Evolutionary conservation across 1,140 invertebrate genomes (phyloP).

Genomic region (Drosophila sulfurigaster): DNA sequence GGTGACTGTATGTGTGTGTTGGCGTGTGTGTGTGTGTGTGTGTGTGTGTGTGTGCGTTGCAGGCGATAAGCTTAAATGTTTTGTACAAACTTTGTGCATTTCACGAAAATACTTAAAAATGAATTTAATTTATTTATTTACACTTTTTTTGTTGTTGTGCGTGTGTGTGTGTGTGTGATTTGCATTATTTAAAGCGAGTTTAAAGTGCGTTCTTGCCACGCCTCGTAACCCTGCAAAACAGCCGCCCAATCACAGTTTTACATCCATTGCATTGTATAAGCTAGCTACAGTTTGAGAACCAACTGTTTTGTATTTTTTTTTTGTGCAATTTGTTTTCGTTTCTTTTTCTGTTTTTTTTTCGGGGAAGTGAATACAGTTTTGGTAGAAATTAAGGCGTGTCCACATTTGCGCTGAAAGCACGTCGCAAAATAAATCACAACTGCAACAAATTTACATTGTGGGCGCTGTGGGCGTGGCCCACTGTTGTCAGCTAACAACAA

Average conservation of each 20-base stretch:
- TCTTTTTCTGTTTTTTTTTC: neutral
- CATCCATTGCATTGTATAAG: neutral
- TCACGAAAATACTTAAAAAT: no score
- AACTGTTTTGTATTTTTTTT: neutral
- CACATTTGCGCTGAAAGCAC: constrained; percentile 27
- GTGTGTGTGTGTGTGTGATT: constrained; percentile 7
- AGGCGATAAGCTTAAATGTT: constrained; percentile 13
- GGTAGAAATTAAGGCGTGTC: constrained; percentile 11
- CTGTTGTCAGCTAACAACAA: neutral
- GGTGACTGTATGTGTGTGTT: neutral
- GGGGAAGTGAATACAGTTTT: constrained; percentile 7
- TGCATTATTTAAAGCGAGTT: constrained; percentile 2
- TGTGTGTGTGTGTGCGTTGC: constrained; percentile 2
- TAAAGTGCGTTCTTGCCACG: neutral
- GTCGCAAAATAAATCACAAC: constrained; percentile 12
- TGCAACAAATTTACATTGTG: constrained; percentile 9
- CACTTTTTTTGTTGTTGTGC: constrained; percentile 7
- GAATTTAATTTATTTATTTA: neutral
- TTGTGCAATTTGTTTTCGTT: no score
- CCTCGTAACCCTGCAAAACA: neutral
- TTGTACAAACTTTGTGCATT: no score
- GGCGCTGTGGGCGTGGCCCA: neutral
- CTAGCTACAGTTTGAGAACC: constrained; percentile 20
- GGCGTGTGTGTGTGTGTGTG: constrained; percentile 8
- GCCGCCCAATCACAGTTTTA: constrained; percentile 21